phyloP scores from a whole-genome alignment of 2,113 vertebrate species.

The Eulemur macaco region DNA sequence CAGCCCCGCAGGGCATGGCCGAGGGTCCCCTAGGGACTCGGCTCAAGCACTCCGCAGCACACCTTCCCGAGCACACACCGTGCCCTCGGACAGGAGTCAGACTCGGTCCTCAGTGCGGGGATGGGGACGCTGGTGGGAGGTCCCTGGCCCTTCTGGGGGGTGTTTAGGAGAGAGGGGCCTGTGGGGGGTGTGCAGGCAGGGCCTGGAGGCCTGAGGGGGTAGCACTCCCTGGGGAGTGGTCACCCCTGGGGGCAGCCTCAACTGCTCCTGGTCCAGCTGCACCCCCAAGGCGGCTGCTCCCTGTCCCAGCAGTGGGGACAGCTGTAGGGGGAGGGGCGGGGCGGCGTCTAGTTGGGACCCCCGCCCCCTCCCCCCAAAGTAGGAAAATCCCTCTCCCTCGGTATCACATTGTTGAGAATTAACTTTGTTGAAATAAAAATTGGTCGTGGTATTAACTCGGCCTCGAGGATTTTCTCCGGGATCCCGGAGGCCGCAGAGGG shows the following conservation, averaged over 20 bases:
- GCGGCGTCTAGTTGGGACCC: not conserved
- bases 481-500: conserved; percentile 50
- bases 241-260: too few relatives aligned
- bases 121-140: not conserved
- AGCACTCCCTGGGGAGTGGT: not conserved
- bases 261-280: not conserved
- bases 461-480: conserved; percentile 73
- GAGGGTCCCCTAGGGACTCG: not conserved
- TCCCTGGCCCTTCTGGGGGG: not conserved
- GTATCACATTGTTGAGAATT: conserved; percentile 80
- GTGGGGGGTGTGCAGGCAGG: too few relatives aligned
- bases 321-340: conserved; percentile 78
- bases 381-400: conserved; percentile 69
- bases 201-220: not conserved
- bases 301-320: conserved; percentile 77
- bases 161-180: not conserved
- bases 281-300: not conserved
- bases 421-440: conserved; percentile 83
- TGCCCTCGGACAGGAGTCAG: not conserved
- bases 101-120: not conserved
- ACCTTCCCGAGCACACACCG: not conserved
- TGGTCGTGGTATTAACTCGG: conserved; percentile 81
- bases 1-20: not conserved
- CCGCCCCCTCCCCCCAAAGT: not conserved
- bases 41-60: not conserved